A percentile compares a stretch with the other conserved stretches of the same genome.
phyloP scores from a whole-genome alignment of 2,113 vertebrate genomes.

The Scomber scombrus region DNA sequence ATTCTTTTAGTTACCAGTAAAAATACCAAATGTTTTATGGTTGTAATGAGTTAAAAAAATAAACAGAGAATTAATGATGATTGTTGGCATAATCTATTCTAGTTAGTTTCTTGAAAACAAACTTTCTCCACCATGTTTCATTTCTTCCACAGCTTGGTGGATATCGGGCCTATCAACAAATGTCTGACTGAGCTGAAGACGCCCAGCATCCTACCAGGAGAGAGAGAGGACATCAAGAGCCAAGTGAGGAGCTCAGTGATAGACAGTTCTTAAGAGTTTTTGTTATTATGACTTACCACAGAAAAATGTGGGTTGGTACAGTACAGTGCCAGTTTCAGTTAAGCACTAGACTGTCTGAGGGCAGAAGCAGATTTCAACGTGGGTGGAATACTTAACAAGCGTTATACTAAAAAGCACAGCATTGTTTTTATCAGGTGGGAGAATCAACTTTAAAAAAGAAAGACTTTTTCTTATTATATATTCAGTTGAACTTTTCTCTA shows the following conservation, averaged over 20 bases:
- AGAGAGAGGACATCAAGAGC: conserved; percentile 84
- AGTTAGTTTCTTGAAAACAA: conserved; percentile 5
- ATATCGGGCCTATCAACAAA: conserved; percentile 83
- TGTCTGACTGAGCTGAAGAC: conserved; percentile 87
- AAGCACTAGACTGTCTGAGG: conserved; percentile 45
- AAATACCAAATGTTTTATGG: neutral
- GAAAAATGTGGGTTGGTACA: conserved; percentile 42
- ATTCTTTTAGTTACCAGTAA: neutral
- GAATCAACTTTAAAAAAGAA: conserved; percentile 11
- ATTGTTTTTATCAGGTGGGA: conserved; percentile 25
- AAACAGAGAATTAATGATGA: conserved; percentile 16
- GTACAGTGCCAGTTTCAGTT: conserved; percentile 28
- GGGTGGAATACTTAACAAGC: conserved; percentile 64
- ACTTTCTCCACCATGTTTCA: conserved; percentile 17
- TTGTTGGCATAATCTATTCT: conserved; percentile 14
- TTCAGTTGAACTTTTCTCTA: neutral
- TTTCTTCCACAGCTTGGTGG: conserved; percentile 84
- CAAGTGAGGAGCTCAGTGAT: conserved; percentile 85
- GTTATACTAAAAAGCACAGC: conserved; percentile 16
- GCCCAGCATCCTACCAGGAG: conserved; percentile 75
- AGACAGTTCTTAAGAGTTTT: conserved; percentile 42
- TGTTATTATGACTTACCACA: conserved; percentile 38
- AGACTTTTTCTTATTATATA: conserved; percentile 1
- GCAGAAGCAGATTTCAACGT: conserved; percentile 54
- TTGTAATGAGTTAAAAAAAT: neutral